Conservation (phyloP, 2,888 invertebrate genomes). For the Drosophila mimica region DNA sequence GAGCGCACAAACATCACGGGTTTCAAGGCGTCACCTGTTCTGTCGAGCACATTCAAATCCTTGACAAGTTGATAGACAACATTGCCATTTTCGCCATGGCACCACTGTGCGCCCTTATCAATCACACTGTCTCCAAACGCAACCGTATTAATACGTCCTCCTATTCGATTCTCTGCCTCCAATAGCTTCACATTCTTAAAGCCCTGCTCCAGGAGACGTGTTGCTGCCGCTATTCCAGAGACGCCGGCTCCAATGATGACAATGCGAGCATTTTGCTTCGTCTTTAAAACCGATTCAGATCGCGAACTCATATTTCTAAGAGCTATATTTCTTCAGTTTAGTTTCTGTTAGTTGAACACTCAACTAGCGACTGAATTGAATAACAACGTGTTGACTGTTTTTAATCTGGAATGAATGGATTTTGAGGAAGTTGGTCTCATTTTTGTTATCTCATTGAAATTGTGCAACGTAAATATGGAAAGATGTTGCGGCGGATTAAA, state of each 20-base stretch:
- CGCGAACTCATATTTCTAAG: constrained; percentile 23
- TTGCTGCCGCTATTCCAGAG: constrained; percentile 84
- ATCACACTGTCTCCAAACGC: constrained; percentile 87
- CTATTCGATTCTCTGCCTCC: constrained; percentile 88
- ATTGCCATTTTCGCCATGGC: constrained; percentile 87
- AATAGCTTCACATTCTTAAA: constrained; percentile 86
- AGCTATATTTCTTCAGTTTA: background rate
- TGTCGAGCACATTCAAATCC: constrained; percentile 71
- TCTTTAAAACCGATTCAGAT: constrained; percentile 12
- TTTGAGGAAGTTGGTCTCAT: background rate
- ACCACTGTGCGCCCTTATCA: constrained; percentile 93
- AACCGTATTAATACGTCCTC: constrained; percentile 87
- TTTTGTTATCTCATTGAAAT: background rate
- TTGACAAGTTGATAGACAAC: constrained; percentile 87
- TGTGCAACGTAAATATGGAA: background rate
- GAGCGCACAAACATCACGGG: constrained; percentile 78
- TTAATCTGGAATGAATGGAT: constrained; percentile 3
- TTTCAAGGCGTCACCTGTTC: constrained; percentile 67
- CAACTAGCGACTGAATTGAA: constrained; percentile 22
- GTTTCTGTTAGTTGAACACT: constrained; percentile 9
- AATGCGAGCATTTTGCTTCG: constrained; percentile 74
- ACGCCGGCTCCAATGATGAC: constrained; percentile 84
- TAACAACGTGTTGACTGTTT: constrained; percentile 8
- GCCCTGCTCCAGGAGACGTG: constrained; percentile 83
- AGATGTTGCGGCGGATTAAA: background rate